Evolutionary conservation across 2,888 invertebrate genomes (phyloP).

Genomic region (Mythimna pallens): DNA sequence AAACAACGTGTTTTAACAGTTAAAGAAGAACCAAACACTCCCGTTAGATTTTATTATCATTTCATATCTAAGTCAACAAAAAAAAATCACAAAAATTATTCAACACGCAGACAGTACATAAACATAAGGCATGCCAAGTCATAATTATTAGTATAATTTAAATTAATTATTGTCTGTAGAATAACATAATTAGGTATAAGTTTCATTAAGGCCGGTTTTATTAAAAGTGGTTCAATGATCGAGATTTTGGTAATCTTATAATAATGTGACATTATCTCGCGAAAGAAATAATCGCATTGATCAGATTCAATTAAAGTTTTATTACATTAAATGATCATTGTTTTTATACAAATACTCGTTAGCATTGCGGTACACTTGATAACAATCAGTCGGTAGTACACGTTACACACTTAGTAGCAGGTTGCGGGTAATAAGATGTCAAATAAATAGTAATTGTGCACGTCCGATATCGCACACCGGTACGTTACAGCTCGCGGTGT

Average conservation of each 20-base stretch:
- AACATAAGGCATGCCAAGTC: not conserved
- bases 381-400: slow-evolving; percentile 23
- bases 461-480: slow-evolving; percentile 57
- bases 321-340: not conserved
- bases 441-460: slow-evolving; percentile 54
- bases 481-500: slow-evolving; percentile 61
- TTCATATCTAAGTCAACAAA: not conserved
- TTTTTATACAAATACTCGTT: not conserved
- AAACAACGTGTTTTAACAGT: not conserved
- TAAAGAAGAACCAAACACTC: too few relatives aligned
- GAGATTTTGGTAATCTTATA: slow-evolving; percentile 7
- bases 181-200: slow-evolving; percentile 2
- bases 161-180: not conserved
- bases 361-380: slow-evolving; percentile 19
- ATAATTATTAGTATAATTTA: not conserved
- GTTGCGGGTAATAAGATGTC: slow-evolving; percentile 32
- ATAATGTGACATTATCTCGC: slow-evolving; percentile 21
- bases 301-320: slow-evolving; percentile 1
- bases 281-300: slow-evolving; percentile 12
- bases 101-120: not conserved
- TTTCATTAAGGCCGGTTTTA: slow-evolving; percentile 7
- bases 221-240: not conserved
- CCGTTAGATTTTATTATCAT: not conserved
- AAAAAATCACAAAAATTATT: not conserved
- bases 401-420: slow-evolving; percentile 36